Evolutionary conservation across 2,888 invertebrate species (phyloP), one percentile per base, ranked within the genome.

Genomic region (Anagyrus pseudococci): DNA sequence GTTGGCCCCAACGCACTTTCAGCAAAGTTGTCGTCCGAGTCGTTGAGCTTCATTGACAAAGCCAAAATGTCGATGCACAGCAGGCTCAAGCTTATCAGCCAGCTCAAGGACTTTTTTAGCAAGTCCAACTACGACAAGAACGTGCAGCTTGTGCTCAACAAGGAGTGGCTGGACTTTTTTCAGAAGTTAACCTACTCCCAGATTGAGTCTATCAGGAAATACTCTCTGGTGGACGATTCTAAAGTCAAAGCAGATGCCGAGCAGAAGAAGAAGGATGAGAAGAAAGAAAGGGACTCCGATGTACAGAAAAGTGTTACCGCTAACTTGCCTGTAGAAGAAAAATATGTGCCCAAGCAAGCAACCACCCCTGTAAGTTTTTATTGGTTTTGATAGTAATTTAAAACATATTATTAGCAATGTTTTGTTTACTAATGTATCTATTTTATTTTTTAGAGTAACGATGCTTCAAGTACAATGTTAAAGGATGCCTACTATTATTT

Each of bases 161-260:
- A 83, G 68, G 84, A 86, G 67, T 83, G 85, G 80, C 75, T 82
- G 1, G 80, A 83, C 1, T 75, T 83, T 41, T 71, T 85, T 41
- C 84, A 85, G 70, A 85, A 82, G 72, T 72, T 85, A 17, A 75
- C 78, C 0, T 77, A 75, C 22, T 72, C 76, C 0, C 77, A 77
- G 48, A 72, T 77, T 4, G 73, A 79, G 43, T 73, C 69, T 2
- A 67, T 76, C 8, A 71, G 75, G 53, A 76, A 71, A 22, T 72
- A 67, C 57, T 68, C 72, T 6, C 57, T 67, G 4, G 53, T 67
- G 10, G 65, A 70, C 46, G 58, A 58, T 37, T 54, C 64, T 15
- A 71, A 68, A 40, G 57, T 58, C n/a, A n/a, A n/a, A 4, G 55
- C 67, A 52, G 58, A 63, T 20, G 43, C 50, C 66, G 60, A 65